Evolutionary conservation across 1,140 invertebrate genomes (phyloP).

Genomic region (Phenacoccus solenopsis): DNA sequence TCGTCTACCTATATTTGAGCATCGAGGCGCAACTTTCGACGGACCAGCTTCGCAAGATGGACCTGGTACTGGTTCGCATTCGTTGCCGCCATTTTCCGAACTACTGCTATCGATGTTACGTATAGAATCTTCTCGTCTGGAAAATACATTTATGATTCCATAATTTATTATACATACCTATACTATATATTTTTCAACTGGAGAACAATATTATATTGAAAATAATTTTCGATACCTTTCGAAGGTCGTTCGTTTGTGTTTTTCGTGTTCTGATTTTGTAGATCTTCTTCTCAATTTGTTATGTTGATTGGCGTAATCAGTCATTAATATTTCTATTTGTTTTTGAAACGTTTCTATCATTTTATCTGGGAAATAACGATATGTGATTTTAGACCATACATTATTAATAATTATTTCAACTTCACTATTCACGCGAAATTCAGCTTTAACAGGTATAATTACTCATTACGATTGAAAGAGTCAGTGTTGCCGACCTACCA

Average conservation of each 20-base stretch:
- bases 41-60: background rate
- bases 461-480: no score
- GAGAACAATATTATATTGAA: no score
- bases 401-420: no score
- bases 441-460: no score
- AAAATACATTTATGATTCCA: background rate
- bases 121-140: background rate
- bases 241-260: background rate
- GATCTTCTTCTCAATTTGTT: background rate
- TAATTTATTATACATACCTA: background rate
- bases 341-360: background rate
- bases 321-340: background rate
- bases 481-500: no score
- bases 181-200: no score
- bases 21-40: background rate
- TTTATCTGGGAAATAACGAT: background rate
- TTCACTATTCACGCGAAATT: no score
- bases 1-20: background rate
- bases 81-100: background rate
- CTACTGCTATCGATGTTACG: constrained; percentile 1
- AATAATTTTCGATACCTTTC: no score
- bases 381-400: no score
- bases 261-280: background rate
- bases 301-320: background rate
- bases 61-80: background rate